Evolutionary conservation across 2,888 invertebrate genomes (phyloP).

Genomic region (Sthenelais limicola): DNA sequence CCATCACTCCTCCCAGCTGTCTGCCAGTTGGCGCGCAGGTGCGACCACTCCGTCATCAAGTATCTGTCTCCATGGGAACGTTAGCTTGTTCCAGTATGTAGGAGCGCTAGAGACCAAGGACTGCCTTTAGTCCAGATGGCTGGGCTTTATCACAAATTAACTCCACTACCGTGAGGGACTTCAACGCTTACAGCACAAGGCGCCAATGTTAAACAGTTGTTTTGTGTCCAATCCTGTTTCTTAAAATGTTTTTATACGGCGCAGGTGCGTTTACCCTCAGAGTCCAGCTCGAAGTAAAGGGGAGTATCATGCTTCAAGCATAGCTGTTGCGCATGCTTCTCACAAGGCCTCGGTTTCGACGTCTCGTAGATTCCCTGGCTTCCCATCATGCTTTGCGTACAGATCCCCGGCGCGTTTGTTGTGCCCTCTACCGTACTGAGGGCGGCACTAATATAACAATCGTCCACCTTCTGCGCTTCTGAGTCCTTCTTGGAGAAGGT

Average conservation of each 20-base stretch:
- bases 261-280: constrained; percentile 32
- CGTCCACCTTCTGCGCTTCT: constrained; percentile 26
- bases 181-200: no score
- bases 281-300: constrained; percentile 38
- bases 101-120: no score
- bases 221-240: no score
- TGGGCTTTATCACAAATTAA: no score
- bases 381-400: constrained; percentile 31
- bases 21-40: no score
- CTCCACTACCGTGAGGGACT: no score
- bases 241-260: constrained; percentile 32
- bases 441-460: constrained; percentile 11
- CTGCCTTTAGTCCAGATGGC: no score
- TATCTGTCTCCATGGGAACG: no score
- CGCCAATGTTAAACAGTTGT: no score
- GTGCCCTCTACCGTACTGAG: background rate
- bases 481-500: constrained; percentile 37
- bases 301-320: constrained; percentile 15
- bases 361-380: constrained; percentile 38
- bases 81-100: no score
- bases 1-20: no score
- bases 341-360: constrained; percentile 19
- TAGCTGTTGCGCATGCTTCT: constrained; percentile 23
- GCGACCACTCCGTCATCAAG: no score
- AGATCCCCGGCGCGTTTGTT: constrained; percentile 3